A percentile compares a stretch with the other conserved stretches of the same genome.
These are phyloP conservation scores for Stenurella melanura DNA, from an alignment of 2,888 invertebrate species.

Conservation along the genomic window DNA sequence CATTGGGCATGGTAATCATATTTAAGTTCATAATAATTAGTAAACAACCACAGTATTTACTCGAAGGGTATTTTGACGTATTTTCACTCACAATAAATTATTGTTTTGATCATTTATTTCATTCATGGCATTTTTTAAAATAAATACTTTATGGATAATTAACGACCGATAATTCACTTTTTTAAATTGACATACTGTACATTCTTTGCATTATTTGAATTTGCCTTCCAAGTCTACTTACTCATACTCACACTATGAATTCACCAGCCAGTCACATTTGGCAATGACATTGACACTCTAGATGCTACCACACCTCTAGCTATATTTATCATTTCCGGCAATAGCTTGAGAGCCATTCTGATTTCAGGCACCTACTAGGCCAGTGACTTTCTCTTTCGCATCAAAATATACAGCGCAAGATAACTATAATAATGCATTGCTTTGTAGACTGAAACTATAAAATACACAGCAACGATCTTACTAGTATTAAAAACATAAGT, in stretches of 20 bases:
- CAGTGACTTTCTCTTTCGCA: background rate
- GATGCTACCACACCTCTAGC: background rate
- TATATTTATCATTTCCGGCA: background rate
- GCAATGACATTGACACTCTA: constrained; percentile 1
- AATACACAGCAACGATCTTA: background rate
- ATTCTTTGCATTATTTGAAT: no score
- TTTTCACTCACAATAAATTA: no score
- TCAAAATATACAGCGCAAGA: background rate
- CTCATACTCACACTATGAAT: background rate
- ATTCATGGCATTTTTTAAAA: no score
- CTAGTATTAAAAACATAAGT: background rate
- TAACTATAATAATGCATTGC: background rate
- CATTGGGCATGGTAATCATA: no score
- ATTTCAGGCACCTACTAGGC: background rate
- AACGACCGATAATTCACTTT: no score
- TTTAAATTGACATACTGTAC: no score
- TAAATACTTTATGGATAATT: no score
- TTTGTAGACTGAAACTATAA: background rate
- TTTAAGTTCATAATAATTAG: no score
- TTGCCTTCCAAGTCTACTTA: no score
- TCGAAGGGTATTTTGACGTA: no score
- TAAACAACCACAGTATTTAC: no score
- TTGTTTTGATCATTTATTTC: no score
- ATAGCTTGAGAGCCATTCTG: background rate
- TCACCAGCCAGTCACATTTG: background rate